Base-by-base conservation (phyloP, 1,140 invertebrate genomes). In the Papilio polytes region DNA sequence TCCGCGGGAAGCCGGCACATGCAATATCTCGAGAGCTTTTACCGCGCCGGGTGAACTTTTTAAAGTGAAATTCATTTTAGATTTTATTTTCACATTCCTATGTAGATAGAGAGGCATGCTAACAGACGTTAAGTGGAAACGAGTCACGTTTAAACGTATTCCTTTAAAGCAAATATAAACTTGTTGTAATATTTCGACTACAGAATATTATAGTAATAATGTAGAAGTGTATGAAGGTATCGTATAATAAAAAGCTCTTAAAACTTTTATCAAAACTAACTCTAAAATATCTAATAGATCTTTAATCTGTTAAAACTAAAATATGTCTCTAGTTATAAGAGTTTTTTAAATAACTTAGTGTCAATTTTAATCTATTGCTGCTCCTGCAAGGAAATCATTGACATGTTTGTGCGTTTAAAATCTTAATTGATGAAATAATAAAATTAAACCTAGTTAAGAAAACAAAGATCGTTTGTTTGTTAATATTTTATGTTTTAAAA, bases 21-120 rank as follows among this genome's bases (percentile, higher is more conserved):
- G 51, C 53, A 41, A 78, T 78, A 78, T 78, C 76, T 59, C 51
- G 53, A 56, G 76, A 78, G 82, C 78, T 80, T 56, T 77, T 74
- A 63, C 80, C 80, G 73, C 77, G 20, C 74, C 20, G 77, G 56
- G 73, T 56, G 51, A 76, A 48, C 76, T 78, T 78, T 83, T 83
- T 78, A 80, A 81, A 85, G 66, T 66, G 80, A 84, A 84, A 83
- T 82, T 85, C 81, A 81, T 86, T 86, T 82, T 83, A 63, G 48
- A 83, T 78, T 83, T 83, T 82, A 85, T 84, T 85, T 85, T 80
- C 81, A 66, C 51, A 80, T 81, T 81, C 78, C 77, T 66, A 74
- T 82, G 81, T 79, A 85, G 78, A 74, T 83, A 80, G 82, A 83
- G 80, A 74, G 70, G 63, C 79, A 83, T 63, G 70, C 82, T 80